Percentiles rank a stretch among this genome's conserved stretches.
Conservation (phyloP, 2,797 vertebrate species). For the Eospalax fontanierii region DNA sequence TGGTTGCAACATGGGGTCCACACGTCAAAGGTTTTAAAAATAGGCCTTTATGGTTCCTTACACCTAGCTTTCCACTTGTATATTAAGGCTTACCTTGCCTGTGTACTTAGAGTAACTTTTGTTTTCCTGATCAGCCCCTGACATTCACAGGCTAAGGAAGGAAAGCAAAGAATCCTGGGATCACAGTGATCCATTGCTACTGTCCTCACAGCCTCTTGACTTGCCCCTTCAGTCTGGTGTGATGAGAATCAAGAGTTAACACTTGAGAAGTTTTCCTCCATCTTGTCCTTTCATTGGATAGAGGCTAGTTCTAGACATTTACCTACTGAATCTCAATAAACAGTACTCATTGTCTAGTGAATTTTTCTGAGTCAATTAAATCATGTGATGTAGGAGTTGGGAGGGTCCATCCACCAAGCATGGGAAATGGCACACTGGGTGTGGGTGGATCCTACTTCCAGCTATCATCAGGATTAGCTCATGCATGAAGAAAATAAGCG, state of each 20-base stretch:
- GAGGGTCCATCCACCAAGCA: neutral
- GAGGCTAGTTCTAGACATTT: neutral
- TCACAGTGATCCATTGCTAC: too few relatives aligned
- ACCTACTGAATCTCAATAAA: neutral
- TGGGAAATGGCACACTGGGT: neutral
- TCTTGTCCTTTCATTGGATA: neutral
- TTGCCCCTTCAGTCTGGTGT: neutral
- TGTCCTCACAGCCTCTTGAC: neutral
- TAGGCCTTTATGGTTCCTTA: neutral
- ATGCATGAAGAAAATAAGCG: neutral
- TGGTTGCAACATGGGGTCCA: neutral
- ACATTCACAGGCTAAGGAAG: neutral
- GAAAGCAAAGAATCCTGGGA: neutral
- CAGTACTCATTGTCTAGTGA: neutral
- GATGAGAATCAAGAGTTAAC: neutral
- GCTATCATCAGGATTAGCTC: neutral
- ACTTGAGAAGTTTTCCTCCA: neutral
- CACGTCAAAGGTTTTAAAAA: neutral
- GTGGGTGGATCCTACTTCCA: neutral
- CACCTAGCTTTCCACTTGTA: neutral
- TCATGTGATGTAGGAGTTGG: neutral
- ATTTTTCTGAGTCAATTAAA: neutral
- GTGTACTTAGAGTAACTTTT: neutral
- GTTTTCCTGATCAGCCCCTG: neutral
- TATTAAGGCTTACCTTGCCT: neutral